Percentiles rank a stretch among this genome's conserved stretches.
phyloP scores from a whole-genome alignment of 2,797 vertebrate species.

The Malurus splendens region DNA sequence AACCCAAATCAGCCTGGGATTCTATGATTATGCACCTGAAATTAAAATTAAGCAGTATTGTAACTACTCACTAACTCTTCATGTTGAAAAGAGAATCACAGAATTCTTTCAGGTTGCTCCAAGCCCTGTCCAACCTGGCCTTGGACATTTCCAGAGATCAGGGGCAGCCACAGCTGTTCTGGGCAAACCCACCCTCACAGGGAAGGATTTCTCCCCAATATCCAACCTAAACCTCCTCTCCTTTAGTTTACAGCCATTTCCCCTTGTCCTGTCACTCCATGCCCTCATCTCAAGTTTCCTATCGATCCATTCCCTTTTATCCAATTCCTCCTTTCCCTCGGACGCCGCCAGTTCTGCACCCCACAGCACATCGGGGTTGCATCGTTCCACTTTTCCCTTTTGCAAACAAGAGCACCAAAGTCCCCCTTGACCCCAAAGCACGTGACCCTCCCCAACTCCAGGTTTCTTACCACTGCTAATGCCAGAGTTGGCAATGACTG shows the following conservation, averaged over 20 bases:
- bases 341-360: not conserved
- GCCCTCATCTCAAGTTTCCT: fast-evolving
- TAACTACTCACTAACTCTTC: not conserved
- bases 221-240: not conserved
- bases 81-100: not conserved
- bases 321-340: not conserved
- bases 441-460: not conserved
- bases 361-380: not conserved
- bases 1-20: not conserved
- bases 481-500: constrained; percentile 93
- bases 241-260: not conserved
- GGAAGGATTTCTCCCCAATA: not conserved
- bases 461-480: constrained; percentile 88
- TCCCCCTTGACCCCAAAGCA: not conserved
- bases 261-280: not conserved
- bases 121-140: not conserved
- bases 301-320: not conserved
- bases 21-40: not conserved
- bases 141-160: not conserved
- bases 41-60: not conserved
- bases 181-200: not conserved
- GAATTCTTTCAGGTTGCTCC: not conserved
- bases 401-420: not conserved
- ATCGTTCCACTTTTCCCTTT: fast-evolving
- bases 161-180: not conserved